These are phyloP conservation scores for Varecia variegata DNA, from an alignment of 2,797 vertebrate species.

Conservation along the genomic window DNA sequence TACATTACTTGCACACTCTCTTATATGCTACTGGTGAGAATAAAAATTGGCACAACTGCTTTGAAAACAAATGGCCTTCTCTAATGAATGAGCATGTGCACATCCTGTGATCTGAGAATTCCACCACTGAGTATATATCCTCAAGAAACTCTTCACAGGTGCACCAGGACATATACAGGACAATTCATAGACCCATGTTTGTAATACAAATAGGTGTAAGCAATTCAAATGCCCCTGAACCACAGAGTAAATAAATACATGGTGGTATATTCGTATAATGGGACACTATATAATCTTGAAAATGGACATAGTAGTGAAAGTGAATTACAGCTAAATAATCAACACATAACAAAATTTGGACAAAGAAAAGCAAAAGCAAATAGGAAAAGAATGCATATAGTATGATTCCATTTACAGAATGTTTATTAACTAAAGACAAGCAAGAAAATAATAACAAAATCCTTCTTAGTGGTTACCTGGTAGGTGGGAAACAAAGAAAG, in stretches of 20 bases:
- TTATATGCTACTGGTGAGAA: not conserved
- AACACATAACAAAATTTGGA: not conserved
- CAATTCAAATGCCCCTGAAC: not conserved
- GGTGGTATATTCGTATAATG: not conserved
- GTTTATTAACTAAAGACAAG: not conserved
- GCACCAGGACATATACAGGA: not conserved
- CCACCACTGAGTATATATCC: not conserved
- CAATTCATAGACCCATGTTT: not conserved
- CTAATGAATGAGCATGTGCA: not conserved
- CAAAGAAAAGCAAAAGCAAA: not conserved
- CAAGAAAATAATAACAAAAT: not conserved
- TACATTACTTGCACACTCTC: not conserved
- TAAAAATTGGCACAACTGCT: not conserved
- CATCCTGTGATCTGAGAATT: not conserved
- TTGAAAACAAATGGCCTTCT: not conserved
- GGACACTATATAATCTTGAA: not conserved
- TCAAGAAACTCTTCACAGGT: not conserved
- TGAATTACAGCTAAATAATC: not conserved
- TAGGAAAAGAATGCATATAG: not conserved
- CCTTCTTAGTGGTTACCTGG: not conserved
- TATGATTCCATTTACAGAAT: not conserved
- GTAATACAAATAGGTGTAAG: not conserved
- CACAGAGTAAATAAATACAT: not conserved
- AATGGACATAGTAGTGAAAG: not conserved
- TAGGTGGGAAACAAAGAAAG: not conserved